Evolutionary conservation across 1,140 invertebrate species (phyloP), one percentile per base, ranked within the genome.

Genomic region (Tetraneura akinire): DNA sequence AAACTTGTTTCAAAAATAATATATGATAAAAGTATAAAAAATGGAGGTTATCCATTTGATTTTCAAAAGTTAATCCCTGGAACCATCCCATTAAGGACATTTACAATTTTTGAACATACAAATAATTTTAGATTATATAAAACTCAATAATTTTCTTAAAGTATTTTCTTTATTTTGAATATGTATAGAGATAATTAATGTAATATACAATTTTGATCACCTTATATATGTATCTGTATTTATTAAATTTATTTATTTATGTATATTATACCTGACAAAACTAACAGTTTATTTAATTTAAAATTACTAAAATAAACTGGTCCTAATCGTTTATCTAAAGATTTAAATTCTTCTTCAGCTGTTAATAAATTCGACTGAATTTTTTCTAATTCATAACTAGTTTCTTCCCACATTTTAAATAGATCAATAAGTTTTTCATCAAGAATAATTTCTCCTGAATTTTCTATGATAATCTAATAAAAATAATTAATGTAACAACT

Each of bases 351-450:
- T 83, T 93, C 89, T 57, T 89, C 84, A 1, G 94, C 93, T 85
- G 94, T 97, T 5, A 90, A 86, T 2, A 89, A 85, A 83, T 95
- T 94, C 6, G 92, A 91, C 87, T 99, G 97, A 14, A 90, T 87
- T 81, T 90, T 88, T 85, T 98, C 97, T 55, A 99, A 85, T 82
- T 91, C 90, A 84, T 93, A 98, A 86, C 96, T 98, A 0, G 96
- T 98, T 85, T 97, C 94, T 87, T 99, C 97, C 97, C 97, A 99
- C 82, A 92, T 89, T 83, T 91, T 88, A 85, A 94, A 91, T 29
- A 96, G 85, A 1, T 88, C 84, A 26, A 89, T 85, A 29, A 97
- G 88, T 6, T 87, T 87, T 18, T 90, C 89, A 49, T 91, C 85
- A 1, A 98, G 83, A 1, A 93, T 88, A 29, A 85, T 83, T 16